These are phyloP conservation scores for Heptranchias perlo DNA, from an alignment of 2,113 vertebrate genomes.

Conservation along the genomic window DNA sequence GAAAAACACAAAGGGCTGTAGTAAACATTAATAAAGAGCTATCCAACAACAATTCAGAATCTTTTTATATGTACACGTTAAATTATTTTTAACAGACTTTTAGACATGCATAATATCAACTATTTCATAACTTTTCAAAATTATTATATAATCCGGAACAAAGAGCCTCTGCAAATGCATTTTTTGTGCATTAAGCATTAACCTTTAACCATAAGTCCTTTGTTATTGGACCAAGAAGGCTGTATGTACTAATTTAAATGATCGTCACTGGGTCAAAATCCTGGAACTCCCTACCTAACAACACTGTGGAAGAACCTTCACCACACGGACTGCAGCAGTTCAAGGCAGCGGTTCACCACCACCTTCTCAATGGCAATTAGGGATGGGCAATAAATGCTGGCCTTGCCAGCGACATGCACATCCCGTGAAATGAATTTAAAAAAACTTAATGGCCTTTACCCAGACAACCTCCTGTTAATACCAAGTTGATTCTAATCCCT, in stretches of 20 bases:
- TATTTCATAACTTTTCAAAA: not conserved
- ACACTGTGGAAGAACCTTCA: no score
- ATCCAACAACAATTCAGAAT: constrained; percentile 2
- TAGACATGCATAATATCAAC: not conserved
- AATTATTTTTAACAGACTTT: constrained; percentile 14
- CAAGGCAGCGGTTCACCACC: no score
- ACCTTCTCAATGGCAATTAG: no score
- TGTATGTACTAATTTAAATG: constrained; percentile 12
- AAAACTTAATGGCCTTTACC: not conserved
- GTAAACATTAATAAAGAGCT: not conserved
- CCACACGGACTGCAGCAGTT: no score
- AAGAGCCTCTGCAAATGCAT: not conserved
- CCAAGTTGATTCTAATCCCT: constrained; percentile 6
- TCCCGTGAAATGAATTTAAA: no score
- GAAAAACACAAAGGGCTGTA: not conserved
- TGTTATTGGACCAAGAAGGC: not conserved
- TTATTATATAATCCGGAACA: not conserved
- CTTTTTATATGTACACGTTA: not conserved
- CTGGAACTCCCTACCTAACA: no score
- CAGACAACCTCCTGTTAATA: not conserved
- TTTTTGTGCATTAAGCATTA: constrained; percentile 1
- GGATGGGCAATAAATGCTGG: no score
- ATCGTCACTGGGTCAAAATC: no score
- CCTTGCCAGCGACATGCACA: no score
- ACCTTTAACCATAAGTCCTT: not conserved